Percentiles rank a stretch among this genome's conserved stretches.
Conservation (phyloP, 2,888 invertebrate genomes). For the Rhimphoctona megacephalus region DNA sequence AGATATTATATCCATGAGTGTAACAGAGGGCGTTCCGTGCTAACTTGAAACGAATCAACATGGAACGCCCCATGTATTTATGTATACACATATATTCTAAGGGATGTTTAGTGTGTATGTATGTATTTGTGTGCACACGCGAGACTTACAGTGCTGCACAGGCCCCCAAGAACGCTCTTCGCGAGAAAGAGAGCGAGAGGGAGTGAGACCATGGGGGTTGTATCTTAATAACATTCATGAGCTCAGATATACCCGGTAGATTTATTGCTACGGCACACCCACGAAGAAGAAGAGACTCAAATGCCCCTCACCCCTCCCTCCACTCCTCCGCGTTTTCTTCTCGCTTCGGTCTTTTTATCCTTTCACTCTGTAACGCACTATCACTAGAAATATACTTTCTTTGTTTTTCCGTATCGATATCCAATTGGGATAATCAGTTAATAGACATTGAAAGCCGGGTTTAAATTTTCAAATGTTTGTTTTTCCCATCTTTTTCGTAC, state of each 20-base stretch:
- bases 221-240: conserved; percentile 85
- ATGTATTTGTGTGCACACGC: conserved; percentile 22
- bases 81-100: conserved; percentile 40
- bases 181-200: conserved; percentile 27
- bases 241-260: conserved; percentile 85
- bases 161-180: conserved; percentile 39
- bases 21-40: not conserved
- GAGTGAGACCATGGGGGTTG: conserved; percentile 79
- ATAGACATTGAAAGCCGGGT: not conserved
- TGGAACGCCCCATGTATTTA: conserved; percentile 29
- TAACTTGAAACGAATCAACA: not conserved
- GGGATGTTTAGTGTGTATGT: conserved; percentile 23
- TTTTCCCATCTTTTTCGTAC: too few relatives aligned
- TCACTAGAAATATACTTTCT: conserved; percentile 28
- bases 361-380: conserved; percentile 32
- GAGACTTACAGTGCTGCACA: conserved; percentile 43
- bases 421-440: not conserved
- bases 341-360: conserved; percentile 53
- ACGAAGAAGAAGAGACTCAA: conserved; percentile 76
- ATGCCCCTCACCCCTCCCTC: conserved; percentile 68
- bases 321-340: conserved; percentile 47
- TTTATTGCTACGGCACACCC: conserved; percentile 84
- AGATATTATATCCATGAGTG: not conserved
- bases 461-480: not conserved
- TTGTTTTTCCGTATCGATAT: conserved; percentile 28